Evolutionary conservation across 2,888 invertebrate genomes (phyloP), one percentile per base, ranked within the genome.

Genomic region (Orthonevra nobilis): DNA sequence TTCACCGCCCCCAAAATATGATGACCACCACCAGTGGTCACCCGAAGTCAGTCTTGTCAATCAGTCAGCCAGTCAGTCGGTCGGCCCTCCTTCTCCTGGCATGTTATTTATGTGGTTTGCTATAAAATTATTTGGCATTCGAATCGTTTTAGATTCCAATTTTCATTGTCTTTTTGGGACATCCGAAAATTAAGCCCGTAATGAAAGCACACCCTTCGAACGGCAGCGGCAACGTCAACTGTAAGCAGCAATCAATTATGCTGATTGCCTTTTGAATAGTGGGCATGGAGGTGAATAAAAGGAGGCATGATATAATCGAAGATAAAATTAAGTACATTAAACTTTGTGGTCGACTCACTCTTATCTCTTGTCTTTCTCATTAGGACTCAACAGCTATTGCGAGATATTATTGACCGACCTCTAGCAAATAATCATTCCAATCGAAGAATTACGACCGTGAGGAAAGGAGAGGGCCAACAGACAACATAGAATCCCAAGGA

Each of bases 201-300:
- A n/a, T n/a, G n/a, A 56, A 46, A 73, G 28, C 26, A 48, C 23
- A 15, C 14, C 20, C n/a, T 30, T 20, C 10, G 40, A 30, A 20
- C 26, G 17, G 4, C 10, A 14, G 14, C 50, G 40, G 19, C 40
- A 61, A 61, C 32, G 42, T 30, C 75, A 64, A 73, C 58, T 44
- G 60, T 60, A 52, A 52, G 66, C 32, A 66, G 60, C 54, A 74
- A 74, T 74, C 73, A 74, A 77, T 77, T 77, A 77, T 77, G 77
- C 60, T 77, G 70, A 77, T 77, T 77, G 77, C 46, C 70, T 52
- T 70, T 72, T 64, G 48, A 66, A 64, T 69, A 42, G n/a, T 23
- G 5, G 58, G 14, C 50, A 30, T 17, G 9, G 19, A 28, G 28
- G 23, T 15, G 36, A 14, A 1, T 5, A 5, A 28, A 30, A 46